A percentile compares a stretch with the other conserved stretches of the same genome.
These are phyloP conservation scores for Pammene fasciana DNA, from an alignment of 2,888 invertebrate species.

Conservation along the genomic window DNA sequence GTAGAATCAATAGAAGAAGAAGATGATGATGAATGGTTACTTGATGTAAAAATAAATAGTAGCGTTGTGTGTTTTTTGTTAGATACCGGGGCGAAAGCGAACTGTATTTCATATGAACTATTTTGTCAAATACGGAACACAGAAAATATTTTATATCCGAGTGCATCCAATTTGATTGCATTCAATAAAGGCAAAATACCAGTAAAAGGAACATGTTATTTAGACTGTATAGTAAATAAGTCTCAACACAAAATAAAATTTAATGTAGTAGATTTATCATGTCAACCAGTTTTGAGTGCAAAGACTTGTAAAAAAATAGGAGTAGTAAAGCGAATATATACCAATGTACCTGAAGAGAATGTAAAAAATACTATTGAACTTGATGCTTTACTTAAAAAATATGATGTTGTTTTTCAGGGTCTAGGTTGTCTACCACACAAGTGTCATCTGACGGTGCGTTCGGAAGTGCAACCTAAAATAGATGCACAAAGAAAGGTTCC, in stretches of 20 bases:
- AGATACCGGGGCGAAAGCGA: background rate
- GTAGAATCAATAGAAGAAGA: background rate
- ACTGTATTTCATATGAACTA: slow-evolving; percentile 1
- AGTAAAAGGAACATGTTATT: background rate
- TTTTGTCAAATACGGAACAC: background rate
- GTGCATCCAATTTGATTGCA: background rate
- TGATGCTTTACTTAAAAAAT: too few species aligned
- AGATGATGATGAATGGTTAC: slow-evolving; percentile 1
- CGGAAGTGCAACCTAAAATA: too few species aligned
- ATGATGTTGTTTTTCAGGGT: too few species aligned
- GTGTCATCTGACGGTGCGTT: too few species aligned
- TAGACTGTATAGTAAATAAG: background rate
- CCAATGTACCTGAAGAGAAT: too few species aligned
- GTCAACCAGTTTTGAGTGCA: too few species aligned
- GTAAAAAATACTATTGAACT: too few species aligned
- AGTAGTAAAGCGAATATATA: too few species aligned
- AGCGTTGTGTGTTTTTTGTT: background rate
- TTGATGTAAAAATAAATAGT: background rate
- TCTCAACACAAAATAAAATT: background rate
- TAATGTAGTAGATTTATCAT: background rate
- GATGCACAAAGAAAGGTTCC: too few species aligned
- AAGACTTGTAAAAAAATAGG: too few species aligned
- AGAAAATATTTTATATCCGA: background rate
- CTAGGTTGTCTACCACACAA: too few species aligned
- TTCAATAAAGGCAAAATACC: background rate